Conservation (phyloP, 2,888 invertebrate genomes). For the Lasioglossum figueresi region DNA sequence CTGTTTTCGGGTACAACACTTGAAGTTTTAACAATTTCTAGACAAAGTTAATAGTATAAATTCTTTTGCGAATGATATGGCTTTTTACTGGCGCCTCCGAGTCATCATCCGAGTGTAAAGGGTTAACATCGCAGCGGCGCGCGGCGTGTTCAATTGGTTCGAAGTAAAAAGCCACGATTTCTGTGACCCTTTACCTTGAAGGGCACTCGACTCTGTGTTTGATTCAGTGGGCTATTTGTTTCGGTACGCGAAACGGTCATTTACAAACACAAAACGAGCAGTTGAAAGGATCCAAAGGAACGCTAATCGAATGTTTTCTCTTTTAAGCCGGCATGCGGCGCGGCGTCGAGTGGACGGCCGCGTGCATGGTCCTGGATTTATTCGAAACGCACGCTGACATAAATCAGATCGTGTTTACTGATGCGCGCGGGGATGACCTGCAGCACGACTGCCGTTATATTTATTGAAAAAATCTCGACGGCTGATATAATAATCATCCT, state of each 20-base stretch:
- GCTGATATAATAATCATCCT: too few relatives aligned
- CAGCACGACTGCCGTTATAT: neutral
- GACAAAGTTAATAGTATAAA: too few relatives aligned
- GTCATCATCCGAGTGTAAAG: too few relatives aligned
- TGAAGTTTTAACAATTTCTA: too few relatives aligned
- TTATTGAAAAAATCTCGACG: neutral
- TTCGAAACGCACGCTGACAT: constrained; percentile 24
- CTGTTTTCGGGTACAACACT: too few relatives aligned
- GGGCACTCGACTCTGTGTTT: constrained; percentile 9
- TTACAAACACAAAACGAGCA: constrained; percentile 17
- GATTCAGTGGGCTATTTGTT: constrained; percentile 18
- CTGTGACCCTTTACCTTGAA: neutral
- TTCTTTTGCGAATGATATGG: too few relatives aligned
- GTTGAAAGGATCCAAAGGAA: constrained; percentile 25
- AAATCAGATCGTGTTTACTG: constrained; percentile 43
- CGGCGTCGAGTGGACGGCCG: constrained; percentile 11
- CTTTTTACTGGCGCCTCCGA: too few relatives aligned
- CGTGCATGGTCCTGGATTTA: constrained; percentile 37
- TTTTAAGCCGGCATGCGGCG: constrained; percentile 29
- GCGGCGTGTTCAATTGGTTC: neutral
- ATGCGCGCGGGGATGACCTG: constrained; percentile 25
- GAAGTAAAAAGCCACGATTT: constrained; percentile 10
- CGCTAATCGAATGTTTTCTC: constrained; percentile 47
- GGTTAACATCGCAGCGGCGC: neutral
- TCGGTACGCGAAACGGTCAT: constrained; percentile 27